phyloP scores from a whole-genome alignment of 2,113 vertebrate species.

The Eptesicus fuscus region DNA sequence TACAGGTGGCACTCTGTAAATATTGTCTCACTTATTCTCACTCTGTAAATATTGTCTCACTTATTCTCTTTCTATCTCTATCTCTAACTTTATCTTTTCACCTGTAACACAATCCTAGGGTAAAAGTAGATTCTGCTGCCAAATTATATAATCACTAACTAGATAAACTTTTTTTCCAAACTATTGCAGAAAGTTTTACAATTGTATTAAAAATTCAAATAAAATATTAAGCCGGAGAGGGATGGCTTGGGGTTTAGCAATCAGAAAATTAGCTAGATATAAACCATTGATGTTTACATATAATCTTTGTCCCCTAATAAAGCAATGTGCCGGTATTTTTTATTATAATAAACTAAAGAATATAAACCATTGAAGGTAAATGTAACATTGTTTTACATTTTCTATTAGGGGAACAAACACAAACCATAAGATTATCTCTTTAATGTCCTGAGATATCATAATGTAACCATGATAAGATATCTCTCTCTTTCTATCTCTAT shows the following conservation, averaged over 20 bases:
- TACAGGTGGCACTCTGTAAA: neutral
- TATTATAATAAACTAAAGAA: neutral
- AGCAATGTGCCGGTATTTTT: neutral
- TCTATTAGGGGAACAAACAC: neutral
- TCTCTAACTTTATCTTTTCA: neutral
- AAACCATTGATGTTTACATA: neutral
- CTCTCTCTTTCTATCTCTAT: neutral
- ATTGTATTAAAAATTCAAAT: constrained; percentile 28
- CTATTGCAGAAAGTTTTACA: neutral
- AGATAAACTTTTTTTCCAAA: constrained; percentile 19
- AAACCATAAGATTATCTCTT: neutral
- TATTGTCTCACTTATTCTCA: neutral
- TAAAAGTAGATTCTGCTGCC: neutral
- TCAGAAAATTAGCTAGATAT: constrained; percentile 12
- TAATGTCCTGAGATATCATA: neutral
- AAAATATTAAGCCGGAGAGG: neutral
- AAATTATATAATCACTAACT: neutral
- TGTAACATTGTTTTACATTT: neutral
- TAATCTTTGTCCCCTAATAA: neutral
- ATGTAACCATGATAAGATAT: neutral
- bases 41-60: neutral
- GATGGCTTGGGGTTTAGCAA: neutral
- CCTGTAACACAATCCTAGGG: neutral
- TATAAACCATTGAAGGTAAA: neutral
- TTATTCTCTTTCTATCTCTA: no score